Evolutionary conservation across 2,888 invertebrate species (phyloP).

Genomic region (Geotrupes spiniger): DNA sequence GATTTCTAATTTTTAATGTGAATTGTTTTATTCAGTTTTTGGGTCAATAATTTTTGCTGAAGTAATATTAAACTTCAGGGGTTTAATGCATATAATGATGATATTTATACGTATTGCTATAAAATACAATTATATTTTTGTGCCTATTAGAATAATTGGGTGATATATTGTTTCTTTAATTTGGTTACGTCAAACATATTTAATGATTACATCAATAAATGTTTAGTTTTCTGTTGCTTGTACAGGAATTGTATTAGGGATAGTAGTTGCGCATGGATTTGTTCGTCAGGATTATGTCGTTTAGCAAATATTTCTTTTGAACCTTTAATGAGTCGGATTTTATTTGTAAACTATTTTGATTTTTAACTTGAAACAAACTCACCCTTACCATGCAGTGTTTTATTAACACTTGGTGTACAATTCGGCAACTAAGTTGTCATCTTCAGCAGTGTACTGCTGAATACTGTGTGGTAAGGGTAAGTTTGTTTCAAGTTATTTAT

Average conservation of each 20-base stretch:
- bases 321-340: slow-evolving; percentile 58
- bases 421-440: slow-evolving; percentile 63
- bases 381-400: slow-evolving; percentile 64
- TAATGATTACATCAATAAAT: slow-evolving; percentile 70
- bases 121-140: slow-evolving; percentile 55
- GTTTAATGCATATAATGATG: slow-evolving; percentile 58
- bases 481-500: no score
- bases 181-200: slow-evolving; percentile 67
- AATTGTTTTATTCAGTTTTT: slow-evolving; percentile 55
- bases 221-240: slow-evolving; percentile 73
- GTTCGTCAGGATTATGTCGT: slow-evolving; percentile 66
- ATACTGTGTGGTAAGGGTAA: no score
- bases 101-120: slow-evolving; percentile 52
- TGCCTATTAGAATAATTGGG: slow-evolving; percentile 57
- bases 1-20: slow-evolving; percentile 56
- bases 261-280: slow-evolving; percentile 67
- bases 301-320: slow-evolving; percentile 65
- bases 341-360: slow-evolving; percentile 63
- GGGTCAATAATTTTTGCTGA: slow-evolving; percentile 75
- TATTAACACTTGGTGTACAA: slow-evolving; percentile 62
- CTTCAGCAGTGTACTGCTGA: no score
- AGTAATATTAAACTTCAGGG: slow-evolving; percentile 69
- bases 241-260: slow-evolving; percentile 62
- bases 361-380: slow-evolving; percentile 59
- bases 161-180: slow-evolving; percentile 61